These are phyloP conservation scores for Phyllotreta cruciferae DNA, from an alignment of 2,888 invertebrate genomes.

Conservation along the genomic window DNA sequence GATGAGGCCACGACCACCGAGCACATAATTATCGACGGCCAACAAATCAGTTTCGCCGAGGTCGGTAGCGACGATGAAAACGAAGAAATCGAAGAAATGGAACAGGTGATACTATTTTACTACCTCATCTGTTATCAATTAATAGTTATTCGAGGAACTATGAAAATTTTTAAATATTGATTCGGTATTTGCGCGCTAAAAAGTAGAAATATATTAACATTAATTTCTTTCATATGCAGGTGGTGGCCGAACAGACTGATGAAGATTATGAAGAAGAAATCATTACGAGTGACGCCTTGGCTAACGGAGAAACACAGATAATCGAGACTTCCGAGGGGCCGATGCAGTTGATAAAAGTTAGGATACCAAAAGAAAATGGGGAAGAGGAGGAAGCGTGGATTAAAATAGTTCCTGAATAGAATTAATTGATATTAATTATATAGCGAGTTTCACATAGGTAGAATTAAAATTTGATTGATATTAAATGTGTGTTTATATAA, in stretches of 20 bases:
- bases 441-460: too few relatives aligned
- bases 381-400: constrained; percentile 61
- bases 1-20: constrained; percentile 49
- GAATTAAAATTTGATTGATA: too few relatives aligned
- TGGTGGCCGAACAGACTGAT: constrained; percentile 40
- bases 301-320: constrained; percentile 57
- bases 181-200: too few relatives aligned
- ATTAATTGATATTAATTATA: constrained; percentile 8
- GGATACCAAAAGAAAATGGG: constrained; percentile 58
- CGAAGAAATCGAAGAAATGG: constrained; percentile 48
- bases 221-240: constrained; percentile 3
- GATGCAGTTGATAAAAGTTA: constrained; percentile 57
- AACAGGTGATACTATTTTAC: constrained; percentile 44
- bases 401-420: constrained; percentile 53
- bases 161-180: too few relatives aligned
- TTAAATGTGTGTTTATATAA: too few relatives aligned
- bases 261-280: constrained; percentile 53
- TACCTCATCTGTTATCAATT: too few relatives aligned
- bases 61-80: constrained; percentile 47
- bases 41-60: constrained; percentile 56
- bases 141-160: too few relatives aligned
- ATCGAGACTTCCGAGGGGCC: constrained; percentile 59
- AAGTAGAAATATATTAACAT: too few relatives aligned
- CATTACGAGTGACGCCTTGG: constrained; percentile 50
- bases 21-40: constrained; percentile 58